Base-by-base conservation (phyloP, 2,888 invertebrate species). In the Melieria crassipennis region DNA sequence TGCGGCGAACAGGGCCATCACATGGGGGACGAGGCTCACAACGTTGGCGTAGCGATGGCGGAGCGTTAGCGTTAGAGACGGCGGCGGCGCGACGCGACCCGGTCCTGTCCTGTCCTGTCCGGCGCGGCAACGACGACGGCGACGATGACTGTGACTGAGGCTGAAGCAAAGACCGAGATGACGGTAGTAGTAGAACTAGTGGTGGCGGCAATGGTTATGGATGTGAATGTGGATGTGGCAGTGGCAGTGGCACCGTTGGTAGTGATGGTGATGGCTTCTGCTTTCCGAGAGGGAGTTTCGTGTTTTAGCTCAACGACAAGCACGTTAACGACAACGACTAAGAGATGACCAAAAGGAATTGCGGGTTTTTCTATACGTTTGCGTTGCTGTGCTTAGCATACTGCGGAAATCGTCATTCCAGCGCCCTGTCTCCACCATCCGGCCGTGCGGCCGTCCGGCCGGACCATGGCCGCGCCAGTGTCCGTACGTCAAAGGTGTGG, bases 341-440 rank as follows among this genome's bases (percentile, higher is more conserved):
- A 78, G 81, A 83, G 84, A 81, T 83, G 81, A 78, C 82, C 83
- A 81, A 82, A 83, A 83, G 83, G 81, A 83, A 82, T 82, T 82
- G 81, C 78, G 80, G 80, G 81, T 81, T 83, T 83, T 83, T 82
- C 79, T 79, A 77, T 78, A 79, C 64, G 46, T 67, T 69, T 56
- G 52, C 73, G 73, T 61, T 80, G 13, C 71, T 71, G 60, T 74
- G 65, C 71, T 75, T 72, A 80, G 80, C 80, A 79, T 79, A 80
- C 78, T 80, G 78, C 78, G 82, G 79, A 84, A 81, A 83, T 81
- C 79, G 78, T 82, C 78, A 78, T 79, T 76, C 78, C 75, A 76
- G 75, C 76, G 75, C 65, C 58, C 47, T 52, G 13, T 46, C 69
- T 46, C 60, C 13, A 48, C 30, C 66, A 66, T 62, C 55, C 71